Evolutionary conservation across 2,797 vertebrate species (phyloP).

Genomic region (Darevskia mixta): DNA sequence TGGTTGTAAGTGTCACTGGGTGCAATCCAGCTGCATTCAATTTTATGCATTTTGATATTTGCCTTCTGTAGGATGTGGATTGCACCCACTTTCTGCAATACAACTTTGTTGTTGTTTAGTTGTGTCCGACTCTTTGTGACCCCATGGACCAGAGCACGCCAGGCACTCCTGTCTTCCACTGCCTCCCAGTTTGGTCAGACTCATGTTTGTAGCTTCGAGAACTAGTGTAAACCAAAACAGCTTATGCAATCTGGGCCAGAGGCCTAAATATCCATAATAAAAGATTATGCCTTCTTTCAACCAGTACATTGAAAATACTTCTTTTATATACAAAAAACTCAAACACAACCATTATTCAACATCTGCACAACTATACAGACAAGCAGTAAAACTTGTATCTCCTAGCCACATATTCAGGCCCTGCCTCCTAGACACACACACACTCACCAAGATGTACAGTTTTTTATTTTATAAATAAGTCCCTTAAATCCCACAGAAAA

Average conservation of each 20-base stretch:
- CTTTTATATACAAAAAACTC: slow-evolving; percentile 75
- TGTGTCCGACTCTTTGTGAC: no score
- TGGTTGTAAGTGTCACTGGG: slow-evolving; percentile 78
- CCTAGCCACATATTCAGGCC: slow-evolving; percentile 80
- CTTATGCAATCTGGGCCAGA: slow-evolving; percentile 61
- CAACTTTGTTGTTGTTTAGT: slow-evolving; percentile 29
- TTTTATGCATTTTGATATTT: slow-evolving; percentile 7
- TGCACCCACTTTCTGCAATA: slow-evolving; percentile 67
- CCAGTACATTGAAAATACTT: slow-evolving; percentile 62
- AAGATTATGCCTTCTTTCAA: slow-evolving; percentile 59
- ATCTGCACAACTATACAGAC: slow-evolving; percentile 67
- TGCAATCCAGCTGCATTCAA: slow-evolving; percentile 56
- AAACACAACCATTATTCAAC: slow-evolving; percentile 68
- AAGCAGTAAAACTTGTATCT: slow-evolving; percentile 67
- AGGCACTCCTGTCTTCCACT: no score
- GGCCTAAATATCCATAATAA: slow-evolving; percentile 37
- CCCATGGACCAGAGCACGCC: no score
- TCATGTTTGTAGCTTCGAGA: no score
- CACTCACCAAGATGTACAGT: slow-evolving; percentile 71
- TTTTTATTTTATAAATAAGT: slow-evolving; percentile 82
- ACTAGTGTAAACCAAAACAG: slow-evolving; percentile 72
- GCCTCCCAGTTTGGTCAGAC: no score
- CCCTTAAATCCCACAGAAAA: slow-evolving; percentile 76
- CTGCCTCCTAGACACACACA: slow-evolving; percentile 80
- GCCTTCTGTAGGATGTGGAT: not conserved